A percentile compares a stretch with the other conserved stretches of the same genome.
Evolutionary conservation across 2,113 vertebrate species (phyloP).

Genomic region (Passer montanus): DNA sequence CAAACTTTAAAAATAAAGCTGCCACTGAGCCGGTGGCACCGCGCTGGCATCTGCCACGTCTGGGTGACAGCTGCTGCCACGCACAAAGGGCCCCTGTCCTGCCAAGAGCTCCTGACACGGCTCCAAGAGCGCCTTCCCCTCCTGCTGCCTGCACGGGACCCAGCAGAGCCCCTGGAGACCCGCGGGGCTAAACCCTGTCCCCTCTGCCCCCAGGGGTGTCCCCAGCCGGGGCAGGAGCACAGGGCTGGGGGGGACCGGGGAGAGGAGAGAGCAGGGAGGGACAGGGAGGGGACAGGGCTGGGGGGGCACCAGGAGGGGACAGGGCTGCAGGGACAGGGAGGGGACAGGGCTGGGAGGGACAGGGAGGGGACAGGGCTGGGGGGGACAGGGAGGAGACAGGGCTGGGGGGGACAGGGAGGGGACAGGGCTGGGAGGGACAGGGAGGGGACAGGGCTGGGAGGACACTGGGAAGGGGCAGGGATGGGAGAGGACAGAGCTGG

Average conservation of each 20-base stretch:
- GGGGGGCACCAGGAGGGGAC: too few relatives aligned
- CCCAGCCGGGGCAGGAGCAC: accelerated
- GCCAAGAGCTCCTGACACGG: background rate
- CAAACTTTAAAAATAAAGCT: background rate
- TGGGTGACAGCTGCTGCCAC: background rate
- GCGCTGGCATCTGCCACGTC: background rate
- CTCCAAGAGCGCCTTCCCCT: background rate
- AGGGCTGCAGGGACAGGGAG: too few relatives aligned
- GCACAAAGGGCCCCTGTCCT: background rate
- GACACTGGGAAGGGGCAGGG: too few relatives aligned
- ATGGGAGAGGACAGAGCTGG: too few relatives aligned
- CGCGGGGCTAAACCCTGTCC: accelerated
- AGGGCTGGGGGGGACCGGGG: too few relatives aligned
- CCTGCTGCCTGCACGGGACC: accelerated
- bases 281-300: background rate
- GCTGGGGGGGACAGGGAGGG: background rate
- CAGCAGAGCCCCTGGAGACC: accelerated
- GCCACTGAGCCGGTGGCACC: background rate
- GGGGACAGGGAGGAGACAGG: too few relatives aligned
- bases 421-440: background rate
- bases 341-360: too few relatives aligned
- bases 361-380: background rate
- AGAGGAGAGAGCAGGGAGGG: too few relatives aligned
- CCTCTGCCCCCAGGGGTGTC: accelerated
- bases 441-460: too few relatives aligned